Evolutionary conservation across 2,888 invertebrate genomes (phyloP).

Genomic region (Heliconius aoede): DNA sequence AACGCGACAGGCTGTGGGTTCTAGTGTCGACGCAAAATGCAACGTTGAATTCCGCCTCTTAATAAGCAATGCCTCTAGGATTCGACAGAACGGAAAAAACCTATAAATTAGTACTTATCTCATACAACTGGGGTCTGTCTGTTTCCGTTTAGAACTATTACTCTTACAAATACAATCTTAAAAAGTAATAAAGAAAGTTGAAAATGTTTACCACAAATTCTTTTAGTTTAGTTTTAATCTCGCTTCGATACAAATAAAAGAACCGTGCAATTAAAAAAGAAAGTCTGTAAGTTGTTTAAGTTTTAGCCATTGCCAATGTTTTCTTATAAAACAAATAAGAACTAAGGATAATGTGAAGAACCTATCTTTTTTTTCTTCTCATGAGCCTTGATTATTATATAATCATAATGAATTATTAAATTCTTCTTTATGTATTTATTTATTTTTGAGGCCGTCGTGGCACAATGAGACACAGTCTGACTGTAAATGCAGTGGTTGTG

Average conservation of each 20-base stretch:
- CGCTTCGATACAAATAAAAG: slow-evolving; percentile 1
- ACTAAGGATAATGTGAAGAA: background rate
- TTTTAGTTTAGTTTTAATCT: background rate
- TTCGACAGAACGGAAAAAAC: background rate
- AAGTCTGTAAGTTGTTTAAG: slow-evolving; percentile 1
- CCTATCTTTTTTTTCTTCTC: background rate
- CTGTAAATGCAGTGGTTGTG: too few relatives aligned
- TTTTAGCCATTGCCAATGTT: background rate
- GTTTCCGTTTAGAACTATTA: background rate
- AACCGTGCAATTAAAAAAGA: slow-evolving; percentile 7
- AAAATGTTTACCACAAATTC: background rate
- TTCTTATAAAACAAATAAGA: background rate
- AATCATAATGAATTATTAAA: background rate
- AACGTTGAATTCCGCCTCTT: too few relatives aligned
- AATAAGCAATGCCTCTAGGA: too few relatives aligned
- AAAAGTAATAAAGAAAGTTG: background rate
- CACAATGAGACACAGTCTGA: too few relatives aligned
- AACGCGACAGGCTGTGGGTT: too few relatives aligned
- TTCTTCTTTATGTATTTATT: too few relatives aligned
- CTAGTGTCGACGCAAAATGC: too few relatives aligned
- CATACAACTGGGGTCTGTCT: background rate
- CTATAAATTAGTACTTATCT: background rate
- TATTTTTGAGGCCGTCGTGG: too few relatives aligned
- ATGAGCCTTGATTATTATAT: background rate
- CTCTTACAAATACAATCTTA: background rate